Evolutionary conservation across 2,113 vertebrate species (phyloP).

Genomic region (Saiga tatarica): DNA sequence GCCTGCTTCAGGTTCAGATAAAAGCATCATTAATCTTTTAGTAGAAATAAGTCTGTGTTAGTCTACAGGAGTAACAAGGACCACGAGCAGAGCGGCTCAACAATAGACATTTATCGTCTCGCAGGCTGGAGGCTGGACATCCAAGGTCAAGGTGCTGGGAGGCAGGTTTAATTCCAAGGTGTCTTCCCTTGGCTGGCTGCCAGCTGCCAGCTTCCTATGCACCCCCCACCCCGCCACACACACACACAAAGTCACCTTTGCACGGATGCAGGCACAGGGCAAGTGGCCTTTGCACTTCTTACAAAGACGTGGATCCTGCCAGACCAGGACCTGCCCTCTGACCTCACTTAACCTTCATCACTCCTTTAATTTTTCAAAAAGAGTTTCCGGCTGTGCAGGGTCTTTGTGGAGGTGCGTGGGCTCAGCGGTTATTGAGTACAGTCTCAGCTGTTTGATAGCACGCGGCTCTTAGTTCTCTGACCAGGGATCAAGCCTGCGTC

Average conservation of each 20-base stretch:
- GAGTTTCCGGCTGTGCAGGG: not conserved
- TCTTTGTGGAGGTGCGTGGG: not conserved
- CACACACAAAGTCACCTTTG: not conserved
- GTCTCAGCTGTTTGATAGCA: not conserved
- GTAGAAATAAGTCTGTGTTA: not conserved
- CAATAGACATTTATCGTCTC: accelerated
- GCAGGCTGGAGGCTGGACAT: accelerated
- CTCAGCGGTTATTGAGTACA: accelerated
- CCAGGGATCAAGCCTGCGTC: not conserved
- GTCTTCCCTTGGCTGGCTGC: not conserved
- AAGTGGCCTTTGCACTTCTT: accelerated
- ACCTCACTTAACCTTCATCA: no score
- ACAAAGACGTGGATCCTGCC: not conserved
- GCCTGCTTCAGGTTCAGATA: not conserved
- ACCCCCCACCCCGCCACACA: accelerated
- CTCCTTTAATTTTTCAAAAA: not conserved
- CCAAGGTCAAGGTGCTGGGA: not conserved
- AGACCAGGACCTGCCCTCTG: no score
- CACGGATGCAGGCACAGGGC: accelerated
- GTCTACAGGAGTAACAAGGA: not conserved
- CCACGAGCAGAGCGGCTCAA: accelerated
- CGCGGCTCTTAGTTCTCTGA: not conserved
- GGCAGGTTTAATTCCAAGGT: not conserved
- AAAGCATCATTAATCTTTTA: not conserved
- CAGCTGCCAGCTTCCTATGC: accelerated